A percentile compares a stretch with the other conserved stretches of the same genome.
These are phyloP conservation scores for Seriola quinqueradiata DNA, from an alignment of 2,113 vertebrate species.

Conservation along the genomic window DNA sequence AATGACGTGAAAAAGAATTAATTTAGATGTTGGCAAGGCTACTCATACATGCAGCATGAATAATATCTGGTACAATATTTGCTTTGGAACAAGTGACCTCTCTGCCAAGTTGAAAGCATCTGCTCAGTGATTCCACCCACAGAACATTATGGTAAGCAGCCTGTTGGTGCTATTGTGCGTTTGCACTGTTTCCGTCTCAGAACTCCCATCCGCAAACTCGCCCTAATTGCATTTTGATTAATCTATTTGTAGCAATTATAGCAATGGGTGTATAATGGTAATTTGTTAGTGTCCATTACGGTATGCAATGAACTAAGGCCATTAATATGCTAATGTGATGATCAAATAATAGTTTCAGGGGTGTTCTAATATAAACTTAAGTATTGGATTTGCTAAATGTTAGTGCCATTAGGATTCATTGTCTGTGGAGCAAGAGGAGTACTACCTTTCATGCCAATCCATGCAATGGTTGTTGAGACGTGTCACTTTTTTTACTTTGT, in stretches of 20 bases:
- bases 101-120: slow-evolving; percentile 28
- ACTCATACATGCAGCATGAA: neutral
- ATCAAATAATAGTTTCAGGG: neutral
- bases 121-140: slow-evolving; percentile 47
- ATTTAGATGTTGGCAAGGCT: slow-evolving; percentile 21
- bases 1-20: neutral
- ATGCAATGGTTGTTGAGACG: neutral
- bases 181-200: neutral
- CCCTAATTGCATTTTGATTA: slow-evolving; percentile 41
- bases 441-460: neutral
- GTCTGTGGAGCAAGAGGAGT: no score
- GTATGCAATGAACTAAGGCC: neutral
- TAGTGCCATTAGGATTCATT: no score
- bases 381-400: neutral
- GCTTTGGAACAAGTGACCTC: slow-evolving; percentile 25
- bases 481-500: neutral
- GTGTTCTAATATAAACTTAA: neutral
- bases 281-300: neutral
- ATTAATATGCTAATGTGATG: neutral
- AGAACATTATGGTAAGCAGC: slow-evolving; percentile 34
- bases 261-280: neutral
- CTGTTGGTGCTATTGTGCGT: slow-evolving; percentile 20
- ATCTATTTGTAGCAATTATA: slow-evolving; percentile 18
- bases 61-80: slow-evolving; percentile 38
- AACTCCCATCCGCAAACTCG: neutral